These are phyloP conservation scores for Rotaria macrura DNA, from an alignment of 2,888 invertebrate species.

Conservation along the genomic window DNA sequence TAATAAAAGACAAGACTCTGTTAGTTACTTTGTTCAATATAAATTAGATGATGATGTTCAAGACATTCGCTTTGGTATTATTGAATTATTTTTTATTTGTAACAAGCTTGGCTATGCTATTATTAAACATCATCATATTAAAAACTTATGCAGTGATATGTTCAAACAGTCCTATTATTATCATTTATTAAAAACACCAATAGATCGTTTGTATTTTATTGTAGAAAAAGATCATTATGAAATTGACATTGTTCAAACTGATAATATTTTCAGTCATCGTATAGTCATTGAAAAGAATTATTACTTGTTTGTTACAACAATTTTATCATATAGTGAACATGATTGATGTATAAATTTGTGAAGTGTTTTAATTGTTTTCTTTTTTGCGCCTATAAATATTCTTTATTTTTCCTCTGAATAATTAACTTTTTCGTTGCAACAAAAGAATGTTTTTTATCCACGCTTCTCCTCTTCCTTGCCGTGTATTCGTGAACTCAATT, in stretches of 20 bases:
- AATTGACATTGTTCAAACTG: background rate
- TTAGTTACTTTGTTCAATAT: background rate
- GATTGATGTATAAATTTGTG: background rate
- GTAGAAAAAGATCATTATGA: background rate
- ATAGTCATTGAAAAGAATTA: background rate
- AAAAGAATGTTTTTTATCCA: no score
- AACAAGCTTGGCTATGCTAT: background rate
- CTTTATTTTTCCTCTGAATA: no score
- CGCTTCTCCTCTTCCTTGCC: no score
- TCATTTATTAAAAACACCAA: background rate
- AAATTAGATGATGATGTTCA: background rate
- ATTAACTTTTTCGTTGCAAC: no score
- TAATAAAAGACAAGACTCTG: background rate
- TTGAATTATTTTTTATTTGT: background rate
- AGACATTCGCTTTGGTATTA: background rate
- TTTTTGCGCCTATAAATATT: background rate
- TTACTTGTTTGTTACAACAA: background rate
- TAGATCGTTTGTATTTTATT: background rate
- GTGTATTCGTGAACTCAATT: background rate
- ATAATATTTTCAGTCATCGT: background rate
- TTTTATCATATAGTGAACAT: background rate
- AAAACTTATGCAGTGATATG: background rate
- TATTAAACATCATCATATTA: background rate
- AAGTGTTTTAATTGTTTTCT: no score
- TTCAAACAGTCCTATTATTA: background rate